Conservation (phyloP, 1,140 invertebrate genomes). For the Chelonus insularis region DNA sequence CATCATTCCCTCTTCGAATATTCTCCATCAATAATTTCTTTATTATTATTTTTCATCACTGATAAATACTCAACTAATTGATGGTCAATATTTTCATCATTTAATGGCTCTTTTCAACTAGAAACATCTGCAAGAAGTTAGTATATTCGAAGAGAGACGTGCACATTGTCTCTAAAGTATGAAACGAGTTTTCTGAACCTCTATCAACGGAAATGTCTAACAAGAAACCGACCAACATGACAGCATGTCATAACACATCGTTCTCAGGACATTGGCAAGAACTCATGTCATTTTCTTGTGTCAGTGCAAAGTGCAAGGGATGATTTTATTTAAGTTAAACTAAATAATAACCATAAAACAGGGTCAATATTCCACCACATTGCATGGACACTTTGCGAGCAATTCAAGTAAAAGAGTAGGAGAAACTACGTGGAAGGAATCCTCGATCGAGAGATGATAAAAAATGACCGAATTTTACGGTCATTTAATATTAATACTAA, state of each 20-base stretch:
- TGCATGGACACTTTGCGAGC: constrained; percentile 5
- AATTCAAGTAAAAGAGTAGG: background rate
- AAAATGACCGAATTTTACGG: too few relatives aligned
- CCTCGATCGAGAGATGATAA: background rate
- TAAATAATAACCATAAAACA: too few relatives aligned
- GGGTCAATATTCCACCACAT: too few relatives aligned
- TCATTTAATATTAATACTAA: too few relatives aligned
- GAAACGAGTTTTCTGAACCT: constrained; percentile 40
- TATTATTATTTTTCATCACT: too few relatives aligned
- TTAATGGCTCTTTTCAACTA: too few relatives aligned
- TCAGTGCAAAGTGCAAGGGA: constrained; percentile 10
- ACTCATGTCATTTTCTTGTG: constrained; percentile 20
- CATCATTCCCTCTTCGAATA: too few relatives aligned
- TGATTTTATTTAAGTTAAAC: too few relatives aligned
- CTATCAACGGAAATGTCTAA: constrained; percentile 40
- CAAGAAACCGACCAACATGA: constrained; percentile 49
- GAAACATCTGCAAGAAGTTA: too few relatives aligned
- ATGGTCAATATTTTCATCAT: too few relatives aligned
- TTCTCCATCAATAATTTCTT: constrained; percentile 8
- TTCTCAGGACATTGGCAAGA: constrained; percentile 44
- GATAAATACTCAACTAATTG: too few relatives aligned
- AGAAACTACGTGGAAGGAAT: background rate
- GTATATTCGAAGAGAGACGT: constrained; percentile 12
- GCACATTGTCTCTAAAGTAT: constrained; percentile 4
- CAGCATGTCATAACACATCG: constrained; percentile 48